A percentile compares a stretch with the other conserved stretches of the same genome.
Conservation (phyloP, 2,113 vertebrate species). For the Xenopus laevis region DNA sequence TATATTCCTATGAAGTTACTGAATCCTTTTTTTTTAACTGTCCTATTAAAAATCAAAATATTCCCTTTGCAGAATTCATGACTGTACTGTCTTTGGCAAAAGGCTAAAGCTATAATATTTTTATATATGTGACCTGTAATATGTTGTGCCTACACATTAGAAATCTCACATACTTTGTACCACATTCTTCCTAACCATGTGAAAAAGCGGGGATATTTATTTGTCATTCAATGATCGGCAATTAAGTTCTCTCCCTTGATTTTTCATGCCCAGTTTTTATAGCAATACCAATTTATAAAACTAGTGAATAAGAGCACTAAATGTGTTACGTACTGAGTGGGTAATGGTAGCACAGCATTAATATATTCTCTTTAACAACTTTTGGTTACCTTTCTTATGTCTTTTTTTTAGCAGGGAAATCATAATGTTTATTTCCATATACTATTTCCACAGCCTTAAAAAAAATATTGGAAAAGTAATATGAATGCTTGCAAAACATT, state of each 20-base stretch:
- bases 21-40: not conserved
- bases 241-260: slow-evolving; percentile 10
- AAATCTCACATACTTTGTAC: slow-evolving; percentile 11
- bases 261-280: slow-evolving; percentile 3
- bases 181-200: not conserved
- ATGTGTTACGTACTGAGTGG: slow-evolving; percentile 4
- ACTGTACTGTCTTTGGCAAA: not conserved
- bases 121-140: slow-evolving; percentile 4
- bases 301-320: not conserved
- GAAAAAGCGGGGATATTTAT: not conserved
- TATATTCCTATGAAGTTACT: not conserved
- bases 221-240: slow-evolving; percentile 11
- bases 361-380: slow-evolving; percentile 45
- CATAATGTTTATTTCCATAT: too few species aligned
- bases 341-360: slow-evolving; percentile 47
- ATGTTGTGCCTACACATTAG: slow-evolving; percentile 11
- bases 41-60: not conserved
- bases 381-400: slow-evolving; percentile 34
- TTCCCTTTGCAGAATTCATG: not conserved
- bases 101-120: not conserved
- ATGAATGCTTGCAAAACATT: too few species aligned
- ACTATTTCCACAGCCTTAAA: too few species aligned
- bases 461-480: too few species aligned
- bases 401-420: too few species aligned
- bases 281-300: slow-evolving; percentile 12